Base-by-base conservation (phyloP, 1,140 invertebrate species). In the Ruditapes philippinarum region DNA sequence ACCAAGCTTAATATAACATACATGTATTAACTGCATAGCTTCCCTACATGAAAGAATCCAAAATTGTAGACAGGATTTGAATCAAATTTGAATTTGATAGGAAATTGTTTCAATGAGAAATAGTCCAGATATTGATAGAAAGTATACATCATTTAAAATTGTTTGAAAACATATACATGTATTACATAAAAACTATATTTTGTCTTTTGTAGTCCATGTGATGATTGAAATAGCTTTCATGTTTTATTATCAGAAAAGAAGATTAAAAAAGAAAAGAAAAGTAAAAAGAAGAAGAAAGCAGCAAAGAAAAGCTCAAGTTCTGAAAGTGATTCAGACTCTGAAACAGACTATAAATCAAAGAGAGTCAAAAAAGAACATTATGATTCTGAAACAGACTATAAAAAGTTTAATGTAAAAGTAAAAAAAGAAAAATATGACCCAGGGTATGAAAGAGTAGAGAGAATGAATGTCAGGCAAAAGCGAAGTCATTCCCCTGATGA, bases 251-350 rank as follows among this genome's bases (percentile, higher is more conserved):
- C 73, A 90, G 78, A 91, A 49, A 89, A 91, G 79, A 85, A 92
- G 76, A 83, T 90, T 45, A 91, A 90, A 62, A 92, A 91, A 74
- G 90, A 92, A 78, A 92, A 92, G 65, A 90, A 92, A 68, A 91
- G 85, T 33, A 94, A 93, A 62, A 89, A 93, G 54, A 92, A 89
- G 60, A 91, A 91, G 76, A 81, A 81, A 81, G 74, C 70, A 79
- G 36, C 33, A 38, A 31, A 73, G 84, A 73, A 87, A 89, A 74
- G 49, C 17, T 62, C 70, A 78, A 89, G 70, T 57, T 80, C 80
- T 40, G 85, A 86, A 33, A 65, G 45, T 74, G 79, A 86, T 31
- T 31, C 54, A 40, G 88, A 91, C 31, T 62, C 80, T 25, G 73
- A 74, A n/a, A 65, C 42, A 31, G 49, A 42, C 0, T 22, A 40